A percentile compares a stretch with the other conserved stretches of the same genome.
Conservation (phyloP, 2,888 invertebrate species). For the Dolomedes plantarius region DNA sequence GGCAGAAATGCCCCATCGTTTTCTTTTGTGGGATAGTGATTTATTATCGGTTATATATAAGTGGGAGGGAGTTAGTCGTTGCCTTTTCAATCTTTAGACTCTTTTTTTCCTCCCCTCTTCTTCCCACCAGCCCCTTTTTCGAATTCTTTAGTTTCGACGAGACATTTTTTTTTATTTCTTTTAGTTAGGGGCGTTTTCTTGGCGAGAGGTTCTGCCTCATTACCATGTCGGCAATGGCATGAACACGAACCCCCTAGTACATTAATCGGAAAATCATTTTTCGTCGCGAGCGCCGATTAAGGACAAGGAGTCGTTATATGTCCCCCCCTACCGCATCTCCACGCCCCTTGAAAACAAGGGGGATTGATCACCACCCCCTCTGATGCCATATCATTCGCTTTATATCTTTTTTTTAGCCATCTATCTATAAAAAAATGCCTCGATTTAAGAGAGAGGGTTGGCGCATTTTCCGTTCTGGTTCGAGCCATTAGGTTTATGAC, state of each 20-base stretch:
- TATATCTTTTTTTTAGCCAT: constrained; percentile 8
- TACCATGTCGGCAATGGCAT: constrained; percentile 69
- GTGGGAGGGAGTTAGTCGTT: constrained; percentile 24
- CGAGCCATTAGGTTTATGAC: constrained; percentile 69
- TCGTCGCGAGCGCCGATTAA: constrained; percentile 67
- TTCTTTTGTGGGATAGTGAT: constrained; percentile 59
- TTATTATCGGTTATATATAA: constrained; percentile 58
- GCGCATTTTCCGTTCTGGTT: constrained; percentile 59
- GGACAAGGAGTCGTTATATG: constrained; percentile 58
- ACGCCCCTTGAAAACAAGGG: not conserved
- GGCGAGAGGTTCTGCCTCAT: constrained; percentile 70
- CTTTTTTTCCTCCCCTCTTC: constrained; percentile 12
- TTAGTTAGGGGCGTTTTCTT: constrained; percentile 51
- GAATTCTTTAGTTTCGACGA: constrained; percentile 58
- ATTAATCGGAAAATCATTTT: constrained; percentile 72
- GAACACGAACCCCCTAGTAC: constrained; percentile 55
- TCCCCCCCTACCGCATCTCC: not conserved
- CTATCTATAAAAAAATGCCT: not conserved
- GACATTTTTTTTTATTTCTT: constrained; percentile 25
- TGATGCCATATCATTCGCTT: constrained; percentile 29
- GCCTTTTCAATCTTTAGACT: constrained; percentile 20
- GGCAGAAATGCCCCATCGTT: constrained; percentile 50
- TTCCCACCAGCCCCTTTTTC: constrained; percentile 36
- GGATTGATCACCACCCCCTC: not conserved
- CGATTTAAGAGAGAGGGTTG: not conserved